A percentile compares a stretch with the other conserved stretches of the same genome.
These are phyloP conservation scores for Diadophis punctatus DNA, from an alignment of 2,113 vertebrate species.

Conservation along the genomic window DNA sequence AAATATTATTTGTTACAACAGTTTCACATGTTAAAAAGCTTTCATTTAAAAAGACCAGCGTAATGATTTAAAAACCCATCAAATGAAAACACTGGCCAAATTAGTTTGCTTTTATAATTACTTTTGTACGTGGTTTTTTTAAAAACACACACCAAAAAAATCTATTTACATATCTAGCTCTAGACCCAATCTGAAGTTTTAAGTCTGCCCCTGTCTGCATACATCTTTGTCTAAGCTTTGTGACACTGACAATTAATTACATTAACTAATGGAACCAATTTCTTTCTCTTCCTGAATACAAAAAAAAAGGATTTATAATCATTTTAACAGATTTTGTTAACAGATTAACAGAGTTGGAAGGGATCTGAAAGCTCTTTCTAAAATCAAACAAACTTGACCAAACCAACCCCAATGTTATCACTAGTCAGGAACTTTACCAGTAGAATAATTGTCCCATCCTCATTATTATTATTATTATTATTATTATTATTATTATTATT, in stretches of 20 bases:
- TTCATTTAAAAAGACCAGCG: neutral
- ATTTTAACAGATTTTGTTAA: no score
- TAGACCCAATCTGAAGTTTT: neutral
- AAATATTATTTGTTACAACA: neutral
- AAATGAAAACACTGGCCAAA: conserved; percentile 15
- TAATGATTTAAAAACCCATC: conserved; percentile 5
- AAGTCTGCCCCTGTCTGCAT: neutral
- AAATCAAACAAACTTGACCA: neutral
- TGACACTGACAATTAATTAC: conserved; percentile 13
- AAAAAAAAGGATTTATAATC: neutral
- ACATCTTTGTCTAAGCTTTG: conserved; percentile 24
- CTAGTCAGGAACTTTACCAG: neutral
- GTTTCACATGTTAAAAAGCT: neutral
- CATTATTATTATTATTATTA: no score
- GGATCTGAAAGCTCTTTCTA: neutral
- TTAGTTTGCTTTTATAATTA: conserved; percentile 16
- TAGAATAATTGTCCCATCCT: neutral
- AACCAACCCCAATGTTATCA: neutral
- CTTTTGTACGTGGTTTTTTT: neutral
- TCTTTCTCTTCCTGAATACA: conserved; percentile 19
- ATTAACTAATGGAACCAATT: neutral
- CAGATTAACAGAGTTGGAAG: no score
- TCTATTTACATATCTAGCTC: neutral
- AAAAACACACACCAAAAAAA: neutral
- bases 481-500: no score